Evolutionary conservation across 2,797 vertebrate species (phyloP).

Genomic region (Acanthurus tractus): DNA sequence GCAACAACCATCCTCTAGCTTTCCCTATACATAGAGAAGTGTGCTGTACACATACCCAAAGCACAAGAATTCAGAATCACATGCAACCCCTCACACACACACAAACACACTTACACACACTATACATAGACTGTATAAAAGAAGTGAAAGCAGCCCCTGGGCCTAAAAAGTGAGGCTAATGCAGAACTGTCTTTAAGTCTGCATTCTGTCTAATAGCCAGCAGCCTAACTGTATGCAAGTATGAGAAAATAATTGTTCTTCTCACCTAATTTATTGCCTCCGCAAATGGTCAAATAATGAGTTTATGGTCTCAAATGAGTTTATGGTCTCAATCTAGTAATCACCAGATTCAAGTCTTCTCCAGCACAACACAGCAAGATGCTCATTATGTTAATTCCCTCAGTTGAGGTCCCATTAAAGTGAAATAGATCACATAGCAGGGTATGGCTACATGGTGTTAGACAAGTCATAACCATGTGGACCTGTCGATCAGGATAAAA

Average conservation of each 20-base stretch:
- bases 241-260: too few relatives aligned
- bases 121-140: neutral
- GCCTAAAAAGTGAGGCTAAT: neutral
- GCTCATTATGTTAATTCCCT: too few relatives aligned
- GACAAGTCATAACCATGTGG: too few relatives aligned
- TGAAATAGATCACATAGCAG: too few relatives aligned
- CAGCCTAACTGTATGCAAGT: neutral
- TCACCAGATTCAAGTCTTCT: neutral
- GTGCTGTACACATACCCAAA: conserved; percentile 39
- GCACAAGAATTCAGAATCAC: conserved; percentile 40
- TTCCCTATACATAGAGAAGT: conserved; percentile 73
- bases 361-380: too few relatives aligned
- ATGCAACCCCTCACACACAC: conserved; percentile 19
- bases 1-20: conserved; percentile 84
- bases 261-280: neutral
- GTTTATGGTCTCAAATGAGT: neutral
- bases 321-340: neutral
- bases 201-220: neutral
- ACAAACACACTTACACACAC: conserved; percentile 17
- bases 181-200: neutral
- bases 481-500: too few relatives aligned
- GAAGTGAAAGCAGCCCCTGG: neutral
- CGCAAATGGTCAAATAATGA: neutral
- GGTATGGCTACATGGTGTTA: too few relatives aligned
- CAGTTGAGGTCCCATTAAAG: too few relatives aligned